Base-by-base conservation (phyloP, 2,797 vertebrate genomes). In the Acanthurus leucopareius region DNA sequence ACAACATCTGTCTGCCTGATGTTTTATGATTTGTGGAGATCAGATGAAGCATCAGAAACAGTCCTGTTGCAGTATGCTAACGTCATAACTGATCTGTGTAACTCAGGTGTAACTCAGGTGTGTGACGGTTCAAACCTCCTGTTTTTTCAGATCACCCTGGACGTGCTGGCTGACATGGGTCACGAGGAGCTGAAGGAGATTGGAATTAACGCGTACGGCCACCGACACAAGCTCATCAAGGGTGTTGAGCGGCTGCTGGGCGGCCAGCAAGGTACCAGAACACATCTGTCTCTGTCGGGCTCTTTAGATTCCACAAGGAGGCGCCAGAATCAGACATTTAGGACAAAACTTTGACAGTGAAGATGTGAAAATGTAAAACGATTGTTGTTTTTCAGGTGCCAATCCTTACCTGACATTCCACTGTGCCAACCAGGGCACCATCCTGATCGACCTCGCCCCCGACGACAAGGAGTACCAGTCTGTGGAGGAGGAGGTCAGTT, bases 171-270 rank as follows among this genome's bases (percentile, higher is more conserved):
- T 77, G 98, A 99, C 89, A 99, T 99, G 98, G 98, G 98, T 32
- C 98, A 99, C 7, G 98, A 99, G 87, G 98, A 99, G 89, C 94
- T 99, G 77, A 99, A 99, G 88, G 98, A 99, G 95, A 99, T 99
- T 62, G 98, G 98, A 53, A 99, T 99, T 93, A 99, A 99, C 44
- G 98, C 98, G 0, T 99, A 99, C 3, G 98, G 98, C 57, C 98
- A 99, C 89, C 96, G 98, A 74, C 98, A 99, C 91, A 99, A 99
- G 88, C 95, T 99, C 90, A 99, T 99, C 90, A 99, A 99, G 92
- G 98, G 98, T 73, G 97, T 99, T 38, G 98, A 99, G 92, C 96
- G 98, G 87, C 97, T 99, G 81, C 93, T 99, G 77, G 98, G 98
- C 86, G 98, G 98, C 45, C 98, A 99, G 80, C 98, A 99, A 96